A percentile compares a stretch with the other conserved stretches of the same genome.
Conservation (phyloP, 2,113 vertebrate genomes). For the Pygoscelis adeliae region DNA sequence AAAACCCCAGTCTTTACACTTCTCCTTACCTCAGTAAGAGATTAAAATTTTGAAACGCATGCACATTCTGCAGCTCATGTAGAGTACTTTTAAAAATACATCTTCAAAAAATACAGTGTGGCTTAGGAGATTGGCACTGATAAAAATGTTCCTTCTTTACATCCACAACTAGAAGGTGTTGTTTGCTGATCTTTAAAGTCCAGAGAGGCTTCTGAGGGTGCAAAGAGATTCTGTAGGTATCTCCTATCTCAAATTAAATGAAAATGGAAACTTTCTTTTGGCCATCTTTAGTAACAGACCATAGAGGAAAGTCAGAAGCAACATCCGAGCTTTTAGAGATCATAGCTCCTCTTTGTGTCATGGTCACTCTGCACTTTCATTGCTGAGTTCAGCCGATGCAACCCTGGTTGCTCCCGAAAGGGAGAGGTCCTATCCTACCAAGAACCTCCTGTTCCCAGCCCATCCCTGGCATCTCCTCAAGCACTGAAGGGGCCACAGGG, state of each 20-base stretch:
- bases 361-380: background rate
- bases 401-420: background rate
- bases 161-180: background rate
- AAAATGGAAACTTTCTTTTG: background rate
- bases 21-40: background rate
- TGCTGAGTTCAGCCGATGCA: background rate
- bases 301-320: background rate
- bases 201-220: background rate
- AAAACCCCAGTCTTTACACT: background rate
- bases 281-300: background rate
- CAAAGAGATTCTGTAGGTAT: background rate
- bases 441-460: background rate
- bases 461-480: background rate
- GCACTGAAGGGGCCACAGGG: accelerated
- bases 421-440: background rate
- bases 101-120: background rate
- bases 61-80: background rate
- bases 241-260: background rate
- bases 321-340: background rate
- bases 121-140: background rate
- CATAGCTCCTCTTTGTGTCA: background rate
- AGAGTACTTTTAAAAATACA: background rate
- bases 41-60: background rate
- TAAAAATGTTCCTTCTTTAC: background rate
- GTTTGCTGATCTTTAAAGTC: background rate